Conservation (phyloP, 2,797 vertebrate species). For the Micrastur ruficollis region DNA sequence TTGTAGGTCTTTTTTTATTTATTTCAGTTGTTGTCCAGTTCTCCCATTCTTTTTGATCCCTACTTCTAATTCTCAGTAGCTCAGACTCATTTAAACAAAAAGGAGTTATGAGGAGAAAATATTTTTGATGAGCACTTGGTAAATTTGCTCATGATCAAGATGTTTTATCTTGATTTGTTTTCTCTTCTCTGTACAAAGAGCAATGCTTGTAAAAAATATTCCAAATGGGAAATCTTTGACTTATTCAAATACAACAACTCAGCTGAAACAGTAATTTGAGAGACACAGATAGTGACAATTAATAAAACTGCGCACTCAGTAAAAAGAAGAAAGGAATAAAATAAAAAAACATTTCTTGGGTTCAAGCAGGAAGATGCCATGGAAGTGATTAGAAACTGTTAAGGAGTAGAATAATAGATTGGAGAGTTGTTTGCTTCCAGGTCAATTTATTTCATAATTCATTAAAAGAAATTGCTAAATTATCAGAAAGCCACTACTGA, state of each 20-base stretch:
- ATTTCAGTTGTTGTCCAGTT: not conserved
- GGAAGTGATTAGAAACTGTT: not conserved
- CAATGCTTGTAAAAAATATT: not conserved
- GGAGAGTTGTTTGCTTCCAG: not conserved
- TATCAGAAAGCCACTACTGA: not conserved
- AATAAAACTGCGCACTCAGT: not conserved
- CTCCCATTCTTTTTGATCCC: not conserved
- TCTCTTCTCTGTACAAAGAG: not conserved
- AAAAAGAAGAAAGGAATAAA: not conserved
- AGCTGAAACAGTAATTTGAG: not conserved
- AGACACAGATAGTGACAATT: not conserved
- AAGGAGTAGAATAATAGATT: not conserved
- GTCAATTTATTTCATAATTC: conserved; percentile 43
- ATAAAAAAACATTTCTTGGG: not conserved
- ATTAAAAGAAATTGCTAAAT: conserved; percentile 35
- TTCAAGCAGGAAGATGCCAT: not conserved
- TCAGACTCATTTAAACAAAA: not conserved
- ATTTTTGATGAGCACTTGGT: not conserved
- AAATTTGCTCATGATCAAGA: not conserved
- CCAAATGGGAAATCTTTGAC: not conserved
- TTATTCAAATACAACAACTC: not conserved
- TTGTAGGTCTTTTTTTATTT: fast-evolving
- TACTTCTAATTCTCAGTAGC: not conserved
- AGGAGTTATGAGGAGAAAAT: not conserved
- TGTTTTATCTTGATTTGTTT: not conserved